Conservation (phyloP, 2,797 vertebrate genomes). For the Molossus molossus region DNA sequence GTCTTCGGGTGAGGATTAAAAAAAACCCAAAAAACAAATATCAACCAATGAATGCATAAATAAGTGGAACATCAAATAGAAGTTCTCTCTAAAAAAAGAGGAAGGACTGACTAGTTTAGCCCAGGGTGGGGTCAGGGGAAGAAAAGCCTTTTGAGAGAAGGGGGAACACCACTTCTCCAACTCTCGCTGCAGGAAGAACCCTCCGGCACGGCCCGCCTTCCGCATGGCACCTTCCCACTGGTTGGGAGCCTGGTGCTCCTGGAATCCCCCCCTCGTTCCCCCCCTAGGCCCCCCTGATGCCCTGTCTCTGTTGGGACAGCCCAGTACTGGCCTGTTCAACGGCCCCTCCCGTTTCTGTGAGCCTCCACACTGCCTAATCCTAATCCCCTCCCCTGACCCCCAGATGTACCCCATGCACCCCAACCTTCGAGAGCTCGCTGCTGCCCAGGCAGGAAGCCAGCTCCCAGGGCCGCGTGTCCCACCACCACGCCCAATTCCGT, state of each 20-base stretch:
- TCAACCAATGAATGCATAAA: not conserved
- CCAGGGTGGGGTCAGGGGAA: not conserved
- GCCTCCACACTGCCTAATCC: not conserved
- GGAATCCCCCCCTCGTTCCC: too few species aligned
- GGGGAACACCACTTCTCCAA: accelerated
- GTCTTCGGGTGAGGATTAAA: too few species aligned
- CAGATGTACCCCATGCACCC: not conserved
- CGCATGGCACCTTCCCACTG: not conserved
- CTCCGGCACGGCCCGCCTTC: not conserved
- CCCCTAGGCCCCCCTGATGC: too few species aligned
- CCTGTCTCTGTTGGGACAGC: not conserved
- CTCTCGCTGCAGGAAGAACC: not conserved
- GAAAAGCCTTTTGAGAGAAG: not conserved
- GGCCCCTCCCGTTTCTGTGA: not conserved
- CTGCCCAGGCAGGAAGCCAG: not conserved
- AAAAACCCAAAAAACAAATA: too few species aligned
- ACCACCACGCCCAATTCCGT: not conserved
- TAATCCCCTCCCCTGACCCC: accelerated
- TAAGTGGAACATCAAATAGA: not conserved
- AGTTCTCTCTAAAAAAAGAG: not conserved
- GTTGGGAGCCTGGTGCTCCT: not conserved
- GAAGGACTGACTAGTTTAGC: not conserved
- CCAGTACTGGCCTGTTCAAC: not conserved
- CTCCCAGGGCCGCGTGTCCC: accelerated
- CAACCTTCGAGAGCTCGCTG: not conserved